Base-by-base conservation (phyloP, 64 coral and sea anemone genomes). In the Pocillopora damicornis region DNA sequence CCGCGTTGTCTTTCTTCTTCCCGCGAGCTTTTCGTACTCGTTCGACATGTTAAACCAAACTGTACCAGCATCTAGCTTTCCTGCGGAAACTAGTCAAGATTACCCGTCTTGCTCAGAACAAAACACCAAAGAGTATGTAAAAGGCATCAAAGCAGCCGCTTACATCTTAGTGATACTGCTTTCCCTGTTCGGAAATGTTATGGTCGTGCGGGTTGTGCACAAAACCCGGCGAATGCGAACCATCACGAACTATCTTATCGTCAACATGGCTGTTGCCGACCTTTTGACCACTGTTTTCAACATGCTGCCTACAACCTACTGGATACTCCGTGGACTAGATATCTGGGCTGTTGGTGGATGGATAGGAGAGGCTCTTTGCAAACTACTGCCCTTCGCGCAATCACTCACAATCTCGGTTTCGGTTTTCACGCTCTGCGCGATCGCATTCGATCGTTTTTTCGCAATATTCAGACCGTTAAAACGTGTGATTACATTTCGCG, bases 371-470 rank as follows among this genome's bases (percentile, higher is more conserved):
- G 66, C 59, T 5, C 80, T 92, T 23, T 92, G 90, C 64, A 92
- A 92, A 62, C 13, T 87, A 17, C 57, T 92, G 60, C 75, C 79
- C 45, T 92, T 92, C 75, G 51, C 76, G 22, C 90, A 87, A 18
- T 75, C 36, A 30, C 37, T 92, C 22, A 87, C 90, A 9, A 80
- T 92, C 35, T 35, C 81, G 35, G 84, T 84, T 62, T 92, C 90
- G 11, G 83, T 92, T 36, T 77, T 92, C 9, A 86, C 82, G 23
- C 76, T 92, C 30, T 84, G 74, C 13, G 83, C 90, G 76, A 92
- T 92, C 14, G 81, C 90, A 1, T 87, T 92, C 20, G 90, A 92
- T 87, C 90, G 90, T 15, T 86, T 92, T 36, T 92, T 92, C 36
- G 82, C 90, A n/a, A 92, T 92, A 58, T 72, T 78, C 12, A 64